A percentile compares a stretch with the other conserved stretches of the same genome.
Conservation (phyloP, 2,888 invertebrate species). For the Gymnocheta viridis region DNA sequence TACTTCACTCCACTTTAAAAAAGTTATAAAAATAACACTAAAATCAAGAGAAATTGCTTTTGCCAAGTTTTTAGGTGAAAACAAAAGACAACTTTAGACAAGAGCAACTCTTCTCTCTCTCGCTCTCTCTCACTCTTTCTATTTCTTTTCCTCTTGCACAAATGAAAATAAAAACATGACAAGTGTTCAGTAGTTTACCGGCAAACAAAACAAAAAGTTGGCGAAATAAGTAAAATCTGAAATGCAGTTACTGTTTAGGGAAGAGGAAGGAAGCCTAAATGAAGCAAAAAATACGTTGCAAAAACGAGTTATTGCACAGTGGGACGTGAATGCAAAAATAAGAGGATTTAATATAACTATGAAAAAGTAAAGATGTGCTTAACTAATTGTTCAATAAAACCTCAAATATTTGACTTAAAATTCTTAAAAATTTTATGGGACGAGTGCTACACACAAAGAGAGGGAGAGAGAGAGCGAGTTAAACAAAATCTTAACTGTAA, state of each 20-base stretch:
- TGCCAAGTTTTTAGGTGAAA: background rate
- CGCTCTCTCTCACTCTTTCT: background rate
- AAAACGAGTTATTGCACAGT: slow-evolving; percentile 58
- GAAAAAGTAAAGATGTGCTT: too few relatives aligned
- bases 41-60: slow-evolving; percentile 6
- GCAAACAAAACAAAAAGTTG: slow-evolving; percentile 23
- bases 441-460: too few relatives aligned
- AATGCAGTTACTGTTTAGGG: slow-evolving; percentile 48
- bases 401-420: too few relatives aligned
- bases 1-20: slow-evolving; percentile 1
- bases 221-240: slow-evolving; percentile 4
- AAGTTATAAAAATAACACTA: background rate
- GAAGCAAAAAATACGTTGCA: slow-evolving; percentile 32
- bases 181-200: slow-evolving; percentile 54
- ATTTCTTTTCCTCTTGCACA: background rate
- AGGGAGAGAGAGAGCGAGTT: too few relatives aligned
- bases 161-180: slow-evolving; percentile 61
- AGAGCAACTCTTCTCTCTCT: background rate
- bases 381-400: too few relatives aligned
- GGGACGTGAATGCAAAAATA: background rate
- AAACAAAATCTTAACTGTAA: too few relatives aligned
- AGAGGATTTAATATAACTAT: background rate
- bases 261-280: slow-evolving; percentile 69
- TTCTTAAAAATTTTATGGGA: too few relatives aligned
- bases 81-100: background rate